Evolutionary conservation across 2,113 vertebrate species (phyloP).

Genomic region (Spea multiplicata): DNA sequence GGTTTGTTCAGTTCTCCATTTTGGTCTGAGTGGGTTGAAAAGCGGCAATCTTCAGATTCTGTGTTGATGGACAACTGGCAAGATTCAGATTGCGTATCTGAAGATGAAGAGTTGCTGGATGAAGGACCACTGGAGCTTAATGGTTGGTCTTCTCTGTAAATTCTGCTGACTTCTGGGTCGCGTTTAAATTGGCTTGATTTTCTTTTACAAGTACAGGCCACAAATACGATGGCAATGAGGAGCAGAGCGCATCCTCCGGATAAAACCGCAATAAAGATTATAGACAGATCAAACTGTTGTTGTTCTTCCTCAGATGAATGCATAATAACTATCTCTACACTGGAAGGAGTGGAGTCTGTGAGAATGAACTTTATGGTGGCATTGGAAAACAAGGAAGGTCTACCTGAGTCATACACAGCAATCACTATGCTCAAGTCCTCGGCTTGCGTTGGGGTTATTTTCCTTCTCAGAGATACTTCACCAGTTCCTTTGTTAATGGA

Average conservation of each 20-base stretch:
- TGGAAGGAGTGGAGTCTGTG: constrained; percentile 57
- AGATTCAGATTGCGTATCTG: not conserved
- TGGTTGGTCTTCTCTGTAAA: not conserved
- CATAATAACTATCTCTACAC: constrained; percentile 61
- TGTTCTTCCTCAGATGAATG: constrained; percentile 48
- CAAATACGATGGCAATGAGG: constrained; percentile 62
- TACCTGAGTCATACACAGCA: constrained; percentile 50
- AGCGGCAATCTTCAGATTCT: not conserved
- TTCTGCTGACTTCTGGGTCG: not conserved
- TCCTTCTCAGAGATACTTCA: constrained; percentile 61
- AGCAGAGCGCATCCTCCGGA: constrained; percentile 61
- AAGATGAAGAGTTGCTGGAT: too few species aligned
- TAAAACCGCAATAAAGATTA: constrained; percentile 60
- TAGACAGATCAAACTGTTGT: constrained; percentile 50
- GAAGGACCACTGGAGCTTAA: not conserved
- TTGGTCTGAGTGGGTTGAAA: not conserved
- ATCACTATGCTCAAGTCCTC: constrained; percentile 21
- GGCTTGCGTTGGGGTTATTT: constrained; percentile 15
- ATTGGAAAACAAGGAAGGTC: constrained; percentile 51
- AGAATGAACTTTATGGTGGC: constrained; percentile 58
- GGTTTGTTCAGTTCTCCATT: not conserved
- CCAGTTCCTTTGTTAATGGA: constrained; percentile 55
- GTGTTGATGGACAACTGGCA: not conserved
- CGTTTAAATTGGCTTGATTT: constrained; percentile 19
- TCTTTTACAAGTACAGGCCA: constrained; percentile 58